Evolutionary conservation across 2,888 invertebrate species (phyloP).

Genomic region (Theretra japonica): DNA sequence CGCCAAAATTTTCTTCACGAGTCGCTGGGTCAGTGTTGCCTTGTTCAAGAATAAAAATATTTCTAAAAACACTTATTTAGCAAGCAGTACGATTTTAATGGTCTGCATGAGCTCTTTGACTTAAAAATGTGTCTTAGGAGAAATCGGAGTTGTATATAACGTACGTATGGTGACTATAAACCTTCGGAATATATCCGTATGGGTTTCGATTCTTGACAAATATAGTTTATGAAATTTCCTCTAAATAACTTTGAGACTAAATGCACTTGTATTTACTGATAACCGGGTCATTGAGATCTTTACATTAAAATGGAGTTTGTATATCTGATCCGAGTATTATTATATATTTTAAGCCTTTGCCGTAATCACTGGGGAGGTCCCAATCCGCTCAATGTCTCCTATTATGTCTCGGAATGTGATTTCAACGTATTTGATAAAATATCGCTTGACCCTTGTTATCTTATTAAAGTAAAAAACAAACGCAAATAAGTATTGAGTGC

Average conservation of each 20-base stretch:
- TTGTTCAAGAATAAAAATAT: not conserved
- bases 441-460: constrained; percentile 4
- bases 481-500: not conserved
- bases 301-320: too few species aligned
- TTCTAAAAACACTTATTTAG: not conserved
- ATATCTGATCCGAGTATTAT: not conserved
- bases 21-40: constrained; percentile 7
- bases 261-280: too few species aligned
- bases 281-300: not conserved
- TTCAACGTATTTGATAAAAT: not conserved
- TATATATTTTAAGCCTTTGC: not conserved
- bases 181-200: too few species aligned
- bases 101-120: too few species aligned
- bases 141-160: too few species aligned
- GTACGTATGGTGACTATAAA: too few species aligned
- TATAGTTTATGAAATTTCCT: too few species aligned
- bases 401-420: not conserved
- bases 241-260: too few species aligned
- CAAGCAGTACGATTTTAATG: too few species aligned
- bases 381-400: not conserved
- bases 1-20: not conserved
- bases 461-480: not conserved
- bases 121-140: too few species aligned
- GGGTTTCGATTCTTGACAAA: too few species aligned
- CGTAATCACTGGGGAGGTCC: not conserved